Conservation (phyloP, 2,888 invertebrate species). For the Athetis lepigone region DNA sequence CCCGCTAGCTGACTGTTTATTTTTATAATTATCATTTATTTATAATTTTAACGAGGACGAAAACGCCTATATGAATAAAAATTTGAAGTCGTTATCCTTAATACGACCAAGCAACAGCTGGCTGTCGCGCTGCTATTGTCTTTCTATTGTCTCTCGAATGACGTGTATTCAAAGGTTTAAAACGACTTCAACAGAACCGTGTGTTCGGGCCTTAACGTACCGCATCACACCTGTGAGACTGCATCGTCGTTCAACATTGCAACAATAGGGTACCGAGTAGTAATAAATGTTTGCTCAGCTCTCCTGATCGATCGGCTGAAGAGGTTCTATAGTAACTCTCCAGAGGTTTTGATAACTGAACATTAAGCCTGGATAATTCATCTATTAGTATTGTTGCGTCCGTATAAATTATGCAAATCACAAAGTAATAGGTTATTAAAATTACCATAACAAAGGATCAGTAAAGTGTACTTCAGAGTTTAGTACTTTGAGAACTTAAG, state of each 20-base stretch:
- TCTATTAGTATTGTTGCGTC: neutral
- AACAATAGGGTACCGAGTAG: constrained; percentile 20
- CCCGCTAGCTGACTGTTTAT: too few relatives aligned
- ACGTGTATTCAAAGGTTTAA: neutral
- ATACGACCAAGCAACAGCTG: too few relatives aligned
- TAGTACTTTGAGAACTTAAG: neutral
- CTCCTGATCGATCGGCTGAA: constrained; percentile 6
- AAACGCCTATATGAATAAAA: too few relatives aligned
- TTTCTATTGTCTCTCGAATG: neutral
- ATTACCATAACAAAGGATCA: neutral
- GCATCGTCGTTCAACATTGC: constrained; percentile 33
- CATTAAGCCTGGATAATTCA: neutral
- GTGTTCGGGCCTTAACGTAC: constrained; percentile 21
- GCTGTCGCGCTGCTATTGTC: too few relatives aligned
- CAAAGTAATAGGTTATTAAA: neutral
- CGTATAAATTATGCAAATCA: neutral
- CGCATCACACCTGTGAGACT: constrained; percentile 27
- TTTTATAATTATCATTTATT: too few relatives aligned
- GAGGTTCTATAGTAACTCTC: neutral
- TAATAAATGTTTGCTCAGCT: constrained; percentile 30
- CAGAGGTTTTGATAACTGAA: neutral
- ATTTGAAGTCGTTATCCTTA: too few relatives aligned
- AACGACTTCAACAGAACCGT: constrained; percentile 10
- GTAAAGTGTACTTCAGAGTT: neutral
- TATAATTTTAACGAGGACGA: too few relatives aligned